Percentiles rank a stretch among this genome's conserved stretches.
Evolutionary conservation across 1,140 invertebrate genomes (phyloP).

Genomic region (Pogonomyrmex californicus): DNA sequence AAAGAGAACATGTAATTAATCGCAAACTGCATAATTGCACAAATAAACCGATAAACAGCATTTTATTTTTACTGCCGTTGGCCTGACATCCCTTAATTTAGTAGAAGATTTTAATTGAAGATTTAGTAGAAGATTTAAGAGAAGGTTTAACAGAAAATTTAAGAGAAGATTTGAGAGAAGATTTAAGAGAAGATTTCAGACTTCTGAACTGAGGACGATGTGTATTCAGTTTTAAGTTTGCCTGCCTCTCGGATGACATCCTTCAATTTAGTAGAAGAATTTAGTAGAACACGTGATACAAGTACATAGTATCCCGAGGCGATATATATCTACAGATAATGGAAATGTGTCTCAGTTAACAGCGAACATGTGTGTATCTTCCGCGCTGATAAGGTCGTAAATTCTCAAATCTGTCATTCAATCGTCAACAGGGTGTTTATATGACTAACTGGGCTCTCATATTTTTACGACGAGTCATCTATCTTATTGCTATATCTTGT

Average conservation of each 20-base stretch:
- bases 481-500: conserved; percentile 33
- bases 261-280: conserved; percentile 65
- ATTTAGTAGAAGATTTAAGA: conserved; percentile 26
- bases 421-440: conserved; percentile 37
- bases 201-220: conserved; percentile 25
- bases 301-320: neutral
- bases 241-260: conserved; percentile 34
- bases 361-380: conserved; percentile 16
- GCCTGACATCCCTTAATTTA: conserved; percentile 58
- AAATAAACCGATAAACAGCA: conserved; percentile 46
- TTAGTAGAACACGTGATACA: conserved; percentile 55
- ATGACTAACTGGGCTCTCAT: conserved; percentile 27
- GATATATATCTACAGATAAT: conserved; percentile 58
- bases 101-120: conserved; percentile 45
- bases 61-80: conserved; percentile 40
- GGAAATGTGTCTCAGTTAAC: conserved; percentile 3
- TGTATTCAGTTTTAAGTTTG: conserved; percentile 54
- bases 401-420: conserved; percentile 49
- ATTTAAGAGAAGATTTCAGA: conserved; percentile 53
- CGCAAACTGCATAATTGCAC: conserved; percentile 41
- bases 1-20: conserved; percentile 31
- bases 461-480: conserved; percentile 46
- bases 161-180: neutral
- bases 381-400: conserved; percentile 47
- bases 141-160: conserved; percentile 8